A percentile compares a stretch with the other conserved stretches of the same genome.
Conservation (phyloP, 2,797 vertebrate species). For the Petrocephalus schoutedeni region DNA sequence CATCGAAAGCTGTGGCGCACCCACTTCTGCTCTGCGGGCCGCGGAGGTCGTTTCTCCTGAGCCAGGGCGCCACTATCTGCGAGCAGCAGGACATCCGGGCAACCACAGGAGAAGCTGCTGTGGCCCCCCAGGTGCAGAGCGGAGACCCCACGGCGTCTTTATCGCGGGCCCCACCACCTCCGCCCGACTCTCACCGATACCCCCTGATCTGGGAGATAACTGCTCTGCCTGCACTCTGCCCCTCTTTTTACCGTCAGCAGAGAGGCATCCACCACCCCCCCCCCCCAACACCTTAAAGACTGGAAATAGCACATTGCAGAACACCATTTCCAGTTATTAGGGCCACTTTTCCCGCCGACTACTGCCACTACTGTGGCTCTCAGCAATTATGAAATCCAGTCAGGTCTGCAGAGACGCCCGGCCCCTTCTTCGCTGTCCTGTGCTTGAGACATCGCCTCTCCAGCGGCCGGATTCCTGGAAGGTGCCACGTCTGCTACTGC, state of each 20-base stretch:
- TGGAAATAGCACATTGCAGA: neutral
- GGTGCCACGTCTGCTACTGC: neutral
- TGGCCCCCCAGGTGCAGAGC: conserved; percentile 25
- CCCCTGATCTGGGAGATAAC: conserved; percentile 29
- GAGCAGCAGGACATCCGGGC: conserved; percentile 23
- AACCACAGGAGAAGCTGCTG: conserved; percentile 29
- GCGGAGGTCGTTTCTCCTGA: conserved; percentile 20
- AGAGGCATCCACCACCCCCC: neutral
- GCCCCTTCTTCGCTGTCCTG: neutral
- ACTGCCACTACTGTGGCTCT: neutral
- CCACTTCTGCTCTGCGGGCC: conserved; percentile 35
- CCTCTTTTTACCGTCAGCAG: neutral
- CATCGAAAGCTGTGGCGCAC: conserved; percentile 24
- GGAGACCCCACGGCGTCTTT: conserved; percentile 3
- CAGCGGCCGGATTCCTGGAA: neutral
- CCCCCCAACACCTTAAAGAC: neutral
- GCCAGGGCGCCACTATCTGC: conserved; percentile 23
- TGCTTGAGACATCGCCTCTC: neutral
- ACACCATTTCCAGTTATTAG: neutral
- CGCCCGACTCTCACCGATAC: conserved; percentile 15
- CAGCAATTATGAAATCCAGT: neutral
- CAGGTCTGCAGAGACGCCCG: neutral
- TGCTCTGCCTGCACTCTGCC: neutral
- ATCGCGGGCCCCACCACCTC: conserved; percentile 21
- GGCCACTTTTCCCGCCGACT: neutral